These are phyloP conservation scores for Caenorhabditis imperialis DNA, from an alignment of 2,888 invertebrate genomes.

Conservation along the genomic window DNA sequence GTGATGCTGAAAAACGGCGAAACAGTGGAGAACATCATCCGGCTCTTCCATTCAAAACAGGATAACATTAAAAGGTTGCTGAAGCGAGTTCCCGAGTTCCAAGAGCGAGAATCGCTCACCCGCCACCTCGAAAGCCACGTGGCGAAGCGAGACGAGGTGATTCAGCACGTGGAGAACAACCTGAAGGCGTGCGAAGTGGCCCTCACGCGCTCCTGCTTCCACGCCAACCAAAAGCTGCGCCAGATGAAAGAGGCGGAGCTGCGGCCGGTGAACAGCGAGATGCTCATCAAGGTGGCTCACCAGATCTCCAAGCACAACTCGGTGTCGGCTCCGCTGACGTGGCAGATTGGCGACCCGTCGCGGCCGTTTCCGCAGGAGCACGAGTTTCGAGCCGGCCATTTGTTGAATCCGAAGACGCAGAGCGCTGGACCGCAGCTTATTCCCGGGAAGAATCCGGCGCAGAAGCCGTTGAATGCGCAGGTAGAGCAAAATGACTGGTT, in stretches of 20 bases:
- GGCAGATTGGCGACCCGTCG: conserved; percentile 73
- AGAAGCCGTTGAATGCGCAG: conserved; percentile 14
- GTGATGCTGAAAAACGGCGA: conserved; percentile 30
- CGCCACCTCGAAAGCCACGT: conserved; percentile 61
- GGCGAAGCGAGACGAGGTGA: conserved; percentile 61
- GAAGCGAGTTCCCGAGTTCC: conserved; percentile 62
- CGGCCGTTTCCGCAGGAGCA: conserved; percentile 76
- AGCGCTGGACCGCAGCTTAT: conserved; percentile 24
- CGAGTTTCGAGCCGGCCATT: conserved; percentile 65
- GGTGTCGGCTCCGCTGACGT: conserved; percentile 70
- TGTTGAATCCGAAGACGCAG: conserved; percentile 45
- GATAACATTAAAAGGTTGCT: conserved; percentile 42
- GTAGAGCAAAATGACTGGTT: too few species aligned
- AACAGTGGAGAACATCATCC: conserved; percentile 18
- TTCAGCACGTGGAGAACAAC: conserved; percentile 61
- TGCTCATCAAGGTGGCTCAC: conserved; percentile 71
- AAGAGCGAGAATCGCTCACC: conserved; percentile 68
- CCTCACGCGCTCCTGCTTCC: conserved; percentile 60
- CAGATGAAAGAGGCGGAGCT: conserved; percentile 62
- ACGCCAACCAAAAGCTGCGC: conserved; percentile 70
- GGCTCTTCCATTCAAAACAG: conserved; percentile 59
- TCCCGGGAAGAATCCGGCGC: conserved; percentile 19
- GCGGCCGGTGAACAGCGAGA: conserved; percentile 69
- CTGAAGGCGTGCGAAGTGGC: conserved; percentile 66
- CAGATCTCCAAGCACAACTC: conserved; percentile 72